A percentile compares a stretch with the other conserved stretches of the same genome.
phyloP scores from a whole-genome alignment of 2,888 invertebrate genomes.

The Lasioglossum calceatum region DNA sequence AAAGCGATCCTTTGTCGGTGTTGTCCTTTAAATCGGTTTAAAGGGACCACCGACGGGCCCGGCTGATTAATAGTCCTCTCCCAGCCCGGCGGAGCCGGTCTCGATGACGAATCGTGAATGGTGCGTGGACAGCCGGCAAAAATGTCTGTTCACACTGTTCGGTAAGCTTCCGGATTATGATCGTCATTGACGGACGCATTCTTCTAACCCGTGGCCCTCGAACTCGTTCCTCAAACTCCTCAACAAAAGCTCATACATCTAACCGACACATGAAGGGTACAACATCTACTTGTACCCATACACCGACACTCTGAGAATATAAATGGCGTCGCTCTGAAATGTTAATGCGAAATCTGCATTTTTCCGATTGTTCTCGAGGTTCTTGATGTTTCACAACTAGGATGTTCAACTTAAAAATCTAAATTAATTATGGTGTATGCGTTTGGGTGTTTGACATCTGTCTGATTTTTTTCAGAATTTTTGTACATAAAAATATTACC shows the following conservation, averaged over 20 bases:
- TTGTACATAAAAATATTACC: no score
- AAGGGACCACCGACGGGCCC: constrained; percentile 80
- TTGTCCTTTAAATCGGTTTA: constrained; percentile 80
- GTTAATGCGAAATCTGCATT: no score
- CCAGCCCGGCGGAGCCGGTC: constrained; percentile 66
- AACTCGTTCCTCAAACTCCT: not conserved
- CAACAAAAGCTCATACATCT: not conserved
- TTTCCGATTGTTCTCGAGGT: no score
- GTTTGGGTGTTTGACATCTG: no score
- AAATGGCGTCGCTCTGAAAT: no score
- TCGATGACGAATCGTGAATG: constrained; percentile 82
- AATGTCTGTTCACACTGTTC: constrained; percentile 79
- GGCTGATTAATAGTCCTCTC: constrained; percentile 80
- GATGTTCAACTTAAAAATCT: no score
- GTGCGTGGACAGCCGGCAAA: constrained; percentile 76
- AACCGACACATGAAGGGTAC: not conserved
- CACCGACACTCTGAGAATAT: no score
- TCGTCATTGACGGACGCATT: constrained; percentile 47
- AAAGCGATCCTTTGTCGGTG: constrained; percentile 77
- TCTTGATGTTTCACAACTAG: no score
- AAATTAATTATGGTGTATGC: no score
- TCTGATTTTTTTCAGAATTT: no score
- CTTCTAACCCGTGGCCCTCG: constrained; percentile 27
- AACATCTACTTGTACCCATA: no score
- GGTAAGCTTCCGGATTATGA: constrained; percentile 56